These are phyloP conservation scores for Beroe forskalii DNA, from an alignment of 37 sponge, comb jelly and placozoan genomes.

Conservation along the genomic window DNA sequence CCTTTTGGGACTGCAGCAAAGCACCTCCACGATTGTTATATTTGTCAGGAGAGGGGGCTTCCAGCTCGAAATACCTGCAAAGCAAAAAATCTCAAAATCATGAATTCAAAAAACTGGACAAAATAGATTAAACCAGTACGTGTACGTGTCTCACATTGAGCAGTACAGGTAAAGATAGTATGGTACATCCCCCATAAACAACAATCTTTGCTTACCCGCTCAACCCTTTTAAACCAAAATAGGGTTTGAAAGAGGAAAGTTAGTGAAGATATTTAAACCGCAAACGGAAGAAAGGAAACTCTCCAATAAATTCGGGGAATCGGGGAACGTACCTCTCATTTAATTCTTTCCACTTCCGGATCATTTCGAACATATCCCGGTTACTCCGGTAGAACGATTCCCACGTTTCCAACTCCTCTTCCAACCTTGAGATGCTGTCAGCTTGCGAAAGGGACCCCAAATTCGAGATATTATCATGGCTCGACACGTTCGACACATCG, in stretches of 20 bases:
- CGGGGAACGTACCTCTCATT: constrained; percentile 57
- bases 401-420: constrained; percentile 56
- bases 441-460: not conserved
- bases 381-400: constrained; percentile 63
- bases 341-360: constrained; percentile 44
- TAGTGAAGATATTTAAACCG: too few relatives aligned
- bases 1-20: constrained; percentile 37
- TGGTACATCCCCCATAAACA: too few relatives aligned
- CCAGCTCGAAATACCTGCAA: constrained; percentile 14
- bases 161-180: too few relatives aligned
- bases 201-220: too few relatives aligned
- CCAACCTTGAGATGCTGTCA: not conserved
- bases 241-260: too few relatives aligned
- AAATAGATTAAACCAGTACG: too few relatives aligned
- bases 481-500: not conserved
- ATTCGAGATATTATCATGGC: not conserved
- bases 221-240: too few relatives aligned
- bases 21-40: constrained; percentile 55
- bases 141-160: too few relatives aligned
- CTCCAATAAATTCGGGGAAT: too few relatives aligned
- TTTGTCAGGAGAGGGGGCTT: constrained; percentile 52
- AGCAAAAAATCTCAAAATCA: too few relatives aligned
- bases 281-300: too few relatives aligned
- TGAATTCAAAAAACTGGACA: too few relatives aligned
- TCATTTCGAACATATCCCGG: constrained; percentile 43